A percentile compares a stretch with the other conserved stretches of the same genome.
phyloP scores from a whole-genome alignment of 2,113 vertebrate species.

The Turnix velox region DNA sequence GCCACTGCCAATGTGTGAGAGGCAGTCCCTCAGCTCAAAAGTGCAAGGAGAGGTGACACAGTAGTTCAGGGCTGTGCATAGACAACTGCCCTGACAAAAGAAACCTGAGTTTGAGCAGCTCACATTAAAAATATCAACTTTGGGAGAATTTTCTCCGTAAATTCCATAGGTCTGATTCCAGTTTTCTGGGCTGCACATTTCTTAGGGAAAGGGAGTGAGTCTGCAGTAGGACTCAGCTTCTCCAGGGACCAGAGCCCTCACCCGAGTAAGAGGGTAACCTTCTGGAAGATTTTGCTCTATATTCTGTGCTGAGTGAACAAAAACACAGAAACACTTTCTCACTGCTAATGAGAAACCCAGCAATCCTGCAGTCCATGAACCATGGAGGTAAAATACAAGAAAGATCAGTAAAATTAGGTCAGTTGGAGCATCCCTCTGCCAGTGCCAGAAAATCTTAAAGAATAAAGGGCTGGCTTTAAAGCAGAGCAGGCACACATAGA shows the following conservation, averaged over 20 bases:
- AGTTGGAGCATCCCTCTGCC: not conserved
- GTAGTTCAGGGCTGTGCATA: not conserved
- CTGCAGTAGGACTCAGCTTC: not conserved
- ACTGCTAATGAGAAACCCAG: not conserved
- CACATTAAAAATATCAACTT: not conserved
- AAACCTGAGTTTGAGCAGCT: not conserved
- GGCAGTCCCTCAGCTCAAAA: fast-evolving
- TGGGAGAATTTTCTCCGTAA: not conserved
- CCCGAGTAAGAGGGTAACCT: not conserved
- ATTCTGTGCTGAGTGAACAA: not conserved
- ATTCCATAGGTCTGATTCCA: not conserved
- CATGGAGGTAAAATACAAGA: not conserved
- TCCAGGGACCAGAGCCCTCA: not conserved
- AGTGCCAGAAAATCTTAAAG: not conserved
- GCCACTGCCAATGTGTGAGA: not conserved
- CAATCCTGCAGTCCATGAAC: not conserved
- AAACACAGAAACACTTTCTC: not conserved
- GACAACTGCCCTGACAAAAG: not conserved
- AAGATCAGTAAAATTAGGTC: conserved; percentile 6
- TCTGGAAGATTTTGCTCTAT: not conserved
- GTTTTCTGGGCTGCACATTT: not conserved
- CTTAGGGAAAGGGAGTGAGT: not conserved
- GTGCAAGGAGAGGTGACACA: fast-evolving
- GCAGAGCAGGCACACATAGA: not conserved
- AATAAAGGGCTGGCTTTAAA: not conserved